A percentile compares a stretch with the other conserved stretches of the same genome.
These are phyloP conservation scores for Drosophila setifemur DNA, from an alignment of 1,140 invertebrate species.

Conservation along the genomic window DNA sequence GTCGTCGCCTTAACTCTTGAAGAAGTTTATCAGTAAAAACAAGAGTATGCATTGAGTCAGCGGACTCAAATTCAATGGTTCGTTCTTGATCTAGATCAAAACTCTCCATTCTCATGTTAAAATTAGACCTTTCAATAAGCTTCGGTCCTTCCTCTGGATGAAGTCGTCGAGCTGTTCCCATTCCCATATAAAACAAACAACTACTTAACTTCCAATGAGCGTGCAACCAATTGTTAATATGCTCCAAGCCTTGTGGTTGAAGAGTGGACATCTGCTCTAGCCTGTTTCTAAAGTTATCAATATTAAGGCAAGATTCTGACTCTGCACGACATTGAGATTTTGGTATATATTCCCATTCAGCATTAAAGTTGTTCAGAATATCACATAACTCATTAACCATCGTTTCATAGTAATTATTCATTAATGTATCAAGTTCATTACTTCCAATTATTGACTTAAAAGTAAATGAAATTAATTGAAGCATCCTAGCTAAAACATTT, in stretches of 20 bases:
- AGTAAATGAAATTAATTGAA: constrained; percentile 18
- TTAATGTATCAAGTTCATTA: constrained; percentile 26
- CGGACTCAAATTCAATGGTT: constrained; percentile 23
- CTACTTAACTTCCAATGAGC: constrained; percentile 38
- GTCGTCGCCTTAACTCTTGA: constrained; percentile 17
- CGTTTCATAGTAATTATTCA: constrained; percentile 17
- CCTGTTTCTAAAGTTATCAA: constrained; percentile 31
- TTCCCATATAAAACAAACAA: constrained; percentile 42
- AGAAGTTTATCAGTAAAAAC: constrained; percentile 22
- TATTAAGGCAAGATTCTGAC: constrained; percentile 44
- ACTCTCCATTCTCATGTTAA: constrained; percentile 35
- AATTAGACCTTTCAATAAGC: constrained; percentile 14
- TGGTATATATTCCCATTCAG: constrained; percentile 48
- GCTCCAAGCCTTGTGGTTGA: constrained; percentile 28
- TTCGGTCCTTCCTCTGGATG: constrained; percentile 25
- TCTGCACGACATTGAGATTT: constrained; percentile 47
- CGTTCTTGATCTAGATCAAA: constrained; percentile 35
- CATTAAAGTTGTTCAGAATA: constrained; percentile 34
- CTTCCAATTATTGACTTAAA: constrained; percentile 22
- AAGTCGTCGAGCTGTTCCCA: constrained; percentile 22
- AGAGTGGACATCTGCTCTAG: constrained; percentile 40
- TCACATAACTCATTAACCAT: constrained; percentile 32
- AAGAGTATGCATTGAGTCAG: constrained; percentile 35
- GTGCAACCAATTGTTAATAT: constrained; percentile 45
- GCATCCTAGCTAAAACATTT: constrained; percentile 22